Evolutionary conservation across 2,797 vertebrate genomes (phyloP).

Genomic region (Lindbergichthys nudifrons): DNA sequence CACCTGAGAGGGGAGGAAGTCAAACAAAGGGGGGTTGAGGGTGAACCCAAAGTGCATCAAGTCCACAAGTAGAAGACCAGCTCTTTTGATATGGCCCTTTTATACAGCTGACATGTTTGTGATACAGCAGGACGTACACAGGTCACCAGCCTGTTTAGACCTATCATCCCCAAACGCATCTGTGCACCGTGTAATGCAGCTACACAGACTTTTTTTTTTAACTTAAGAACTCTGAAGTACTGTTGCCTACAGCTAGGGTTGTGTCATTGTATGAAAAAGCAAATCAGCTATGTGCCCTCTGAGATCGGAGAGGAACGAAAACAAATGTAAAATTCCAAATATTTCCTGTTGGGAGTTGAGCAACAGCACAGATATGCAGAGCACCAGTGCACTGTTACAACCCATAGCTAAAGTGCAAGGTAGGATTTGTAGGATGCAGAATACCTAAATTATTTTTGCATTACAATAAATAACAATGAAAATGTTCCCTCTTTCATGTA

Average conservation of each 20-base stretch:
- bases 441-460: not conserved
- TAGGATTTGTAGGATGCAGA: not conserved
- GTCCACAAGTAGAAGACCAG: conserved; percentile 16
- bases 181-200: not conserved
- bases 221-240: conserved; percentile 14
- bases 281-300: conserved; percentile 29
- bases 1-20: conserved; percentile 52
- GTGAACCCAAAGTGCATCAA: conserved; percentile 30
- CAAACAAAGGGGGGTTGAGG: conserved; percentile 7
- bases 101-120: conserved; percentile 13
- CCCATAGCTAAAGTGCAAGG: not conserved
- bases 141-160: conserved; percentile 6
- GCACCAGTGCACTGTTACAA: not conserved
- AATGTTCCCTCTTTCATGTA: not conserved
- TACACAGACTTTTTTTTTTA: not conserved
- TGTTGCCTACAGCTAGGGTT: conserved; percentile 17
- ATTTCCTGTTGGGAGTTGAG: conserved; percentile 30
- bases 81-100: conserved; percentile 38
- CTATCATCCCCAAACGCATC: not conserved
- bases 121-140: conserved; percentile 1
- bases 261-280: conserved; percentile 13
- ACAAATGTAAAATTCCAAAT: conserved; percentile 24
- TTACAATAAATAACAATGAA: not conserved
- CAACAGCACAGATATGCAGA: conserved; percentile 5
- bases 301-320: conserved; percentile 12